A percentile compares a stretch with the other conserved stretches of the same genome.
phyloP scores from a whole-genome alignment of 2,888 invertebrate species.

The Baronia brevicornis region DNA sequence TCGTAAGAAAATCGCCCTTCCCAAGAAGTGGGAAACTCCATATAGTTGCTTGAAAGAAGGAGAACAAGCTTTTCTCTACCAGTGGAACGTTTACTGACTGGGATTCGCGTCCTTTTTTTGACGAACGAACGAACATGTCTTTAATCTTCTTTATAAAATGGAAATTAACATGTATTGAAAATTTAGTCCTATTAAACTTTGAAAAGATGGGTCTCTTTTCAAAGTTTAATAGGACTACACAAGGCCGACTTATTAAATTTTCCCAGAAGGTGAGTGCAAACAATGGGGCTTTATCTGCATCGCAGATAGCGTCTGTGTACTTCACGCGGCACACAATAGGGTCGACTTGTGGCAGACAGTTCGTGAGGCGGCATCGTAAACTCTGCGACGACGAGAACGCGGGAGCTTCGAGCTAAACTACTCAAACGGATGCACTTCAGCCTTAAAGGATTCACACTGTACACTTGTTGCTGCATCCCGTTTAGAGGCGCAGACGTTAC shows the following conservation, averaged over 20 bases:
- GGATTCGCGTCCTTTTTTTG: too few species aligned
- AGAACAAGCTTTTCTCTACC: too few species aligned
- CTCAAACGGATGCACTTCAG: slow-evolving; percentile 25
- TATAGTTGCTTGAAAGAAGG: too few species aligned
- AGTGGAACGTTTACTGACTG: too few species aligned
- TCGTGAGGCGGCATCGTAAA: slow-evolving; percentile 46
- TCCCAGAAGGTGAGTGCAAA: slow-evolving; percentile 50
- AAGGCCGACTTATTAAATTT: slow-evolving; percentile 64
- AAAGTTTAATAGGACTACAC: too few species aligned
- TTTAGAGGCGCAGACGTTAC: not conserved
- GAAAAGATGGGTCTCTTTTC: too few species aligned
- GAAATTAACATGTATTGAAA: too few species aligned
- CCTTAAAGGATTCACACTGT: slow-evolving; percentile 17
- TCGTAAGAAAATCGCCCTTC: too few species aligned
- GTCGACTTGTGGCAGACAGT: slow-evolving; percentile 41
- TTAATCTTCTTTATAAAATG: too few species aligned
- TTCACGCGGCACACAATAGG: slow-evolving; percentile 46
- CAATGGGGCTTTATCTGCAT: slow-evolving; percentile 58
- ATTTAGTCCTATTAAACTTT: too few species aligned
- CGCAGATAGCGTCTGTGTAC: slow-evolving; percentile 60
- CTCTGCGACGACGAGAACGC: slow-evolving; percentile 36
- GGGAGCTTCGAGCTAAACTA: slow-evolving; percentile 29
- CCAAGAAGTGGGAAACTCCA: too few species aligned
- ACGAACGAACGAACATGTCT: too few species aligned
- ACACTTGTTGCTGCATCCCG: not conserved